Conservation (phyloP, 2,888 invertebrate genomes). For the Agonopterix heracliana region DNA sequence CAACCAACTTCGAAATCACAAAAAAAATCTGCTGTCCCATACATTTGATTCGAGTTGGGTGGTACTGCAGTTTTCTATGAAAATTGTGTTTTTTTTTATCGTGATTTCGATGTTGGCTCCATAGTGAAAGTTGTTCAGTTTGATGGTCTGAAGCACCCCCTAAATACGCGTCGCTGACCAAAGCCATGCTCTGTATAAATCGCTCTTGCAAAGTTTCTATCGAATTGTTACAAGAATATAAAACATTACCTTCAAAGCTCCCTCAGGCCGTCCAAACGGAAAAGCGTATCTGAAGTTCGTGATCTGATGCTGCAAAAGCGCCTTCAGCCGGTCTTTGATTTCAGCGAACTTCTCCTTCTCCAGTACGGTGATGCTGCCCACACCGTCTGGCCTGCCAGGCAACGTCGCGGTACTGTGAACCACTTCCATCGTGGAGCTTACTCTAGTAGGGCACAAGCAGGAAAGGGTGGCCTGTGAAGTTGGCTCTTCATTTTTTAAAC, state of each 20-base stretch:
- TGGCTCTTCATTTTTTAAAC: constrained; percentile 30
- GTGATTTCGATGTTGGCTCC: too few relatives aligned
- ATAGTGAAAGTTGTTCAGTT: too few relatives aligned
- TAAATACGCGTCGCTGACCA: too few relatives aligned
- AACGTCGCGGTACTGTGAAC: constrained; percentile 74
- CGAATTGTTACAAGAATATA: too few relatives aligned
- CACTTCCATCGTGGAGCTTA: constrained; percentile 66
- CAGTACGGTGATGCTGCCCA: constrained; percentile 98
- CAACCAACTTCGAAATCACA: too few relatives aligned
- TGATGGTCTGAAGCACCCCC: too few relatives aligned
- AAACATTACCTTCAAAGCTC: constrained; percentile 85
- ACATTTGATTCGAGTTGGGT: too few relatives aligned
- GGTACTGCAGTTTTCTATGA: too few relatives aligned
- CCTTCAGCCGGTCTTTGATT: constrained; percentile 95
- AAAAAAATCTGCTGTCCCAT: too few relatives aligned
- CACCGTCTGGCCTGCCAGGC: constrained; percentile 94
- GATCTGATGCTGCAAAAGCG: constrained; percentile 97
- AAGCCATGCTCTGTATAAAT: too few relatives aligned
- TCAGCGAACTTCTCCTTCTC: constrained; percentile 99
- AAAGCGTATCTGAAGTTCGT: constrained; percentile 99
- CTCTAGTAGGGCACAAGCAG: constrained; percentile 71
- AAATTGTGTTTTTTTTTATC: too few relatives aligned
- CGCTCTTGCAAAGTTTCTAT: too few relatives aligned
- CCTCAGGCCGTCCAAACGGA: constrained; percentile 99
- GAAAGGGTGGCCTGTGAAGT: constrained; percentile 50